Evolutionary conservation across 2,113 vertebrate species (phyloP).

Genomic region (Lagopus leucura): DNA sequence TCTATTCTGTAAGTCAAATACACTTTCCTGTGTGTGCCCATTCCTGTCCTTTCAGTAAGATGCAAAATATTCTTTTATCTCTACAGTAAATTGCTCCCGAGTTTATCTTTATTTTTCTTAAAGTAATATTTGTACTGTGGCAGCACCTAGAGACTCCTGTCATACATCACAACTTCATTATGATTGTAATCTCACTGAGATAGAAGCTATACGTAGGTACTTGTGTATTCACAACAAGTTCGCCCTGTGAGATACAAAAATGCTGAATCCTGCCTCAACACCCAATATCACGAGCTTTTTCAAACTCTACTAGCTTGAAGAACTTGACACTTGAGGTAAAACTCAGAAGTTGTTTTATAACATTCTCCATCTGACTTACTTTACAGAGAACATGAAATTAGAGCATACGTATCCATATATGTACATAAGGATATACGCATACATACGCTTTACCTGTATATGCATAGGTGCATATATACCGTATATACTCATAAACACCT

Average conservation of each 20-base stretch:
- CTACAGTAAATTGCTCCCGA: background rate
- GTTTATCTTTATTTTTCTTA: background rate
- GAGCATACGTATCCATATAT: background rate
- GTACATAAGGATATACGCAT: background rate
- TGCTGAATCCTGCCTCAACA: accelerated
- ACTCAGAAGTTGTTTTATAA: background rate
- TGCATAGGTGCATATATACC: background rate
- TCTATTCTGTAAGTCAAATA: background rate
- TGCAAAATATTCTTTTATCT: background rate
- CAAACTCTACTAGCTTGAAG: background rate
- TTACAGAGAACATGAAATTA: background rate
- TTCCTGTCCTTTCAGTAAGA: background rate
- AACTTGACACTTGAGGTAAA: background rate
- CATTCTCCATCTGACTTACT: background rate
- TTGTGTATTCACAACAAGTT: background rate
- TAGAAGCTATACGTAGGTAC: background rate
- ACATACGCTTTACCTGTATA: too few species aligned
- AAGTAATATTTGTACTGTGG: background rate
- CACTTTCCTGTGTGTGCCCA: background rate
- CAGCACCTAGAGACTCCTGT: background rate
- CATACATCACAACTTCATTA: background rate
- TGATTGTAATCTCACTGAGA: background rate
- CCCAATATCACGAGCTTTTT: background rate
- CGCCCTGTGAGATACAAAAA: background rate
- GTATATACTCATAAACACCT: accelerated